These are phyloP conservation scores for Irena cyanogastra DNA, from an alignment of 2,113 vertebrate genomes.

Conservation along the genomic window DNA sequence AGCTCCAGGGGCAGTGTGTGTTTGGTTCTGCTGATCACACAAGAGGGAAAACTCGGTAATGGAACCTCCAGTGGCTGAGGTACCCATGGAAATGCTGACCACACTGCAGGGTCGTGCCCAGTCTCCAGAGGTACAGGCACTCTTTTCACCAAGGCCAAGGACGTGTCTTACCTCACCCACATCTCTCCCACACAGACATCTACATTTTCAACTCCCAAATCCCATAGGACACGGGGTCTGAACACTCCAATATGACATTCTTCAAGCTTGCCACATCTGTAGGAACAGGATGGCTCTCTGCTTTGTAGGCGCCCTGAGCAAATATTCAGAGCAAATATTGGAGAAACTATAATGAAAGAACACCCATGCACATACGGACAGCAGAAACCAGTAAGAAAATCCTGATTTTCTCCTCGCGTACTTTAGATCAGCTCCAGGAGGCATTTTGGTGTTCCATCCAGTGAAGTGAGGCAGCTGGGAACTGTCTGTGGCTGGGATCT, in stretches of 20 bases:
- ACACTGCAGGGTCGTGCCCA: neutral
- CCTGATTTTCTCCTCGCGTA: neutral
- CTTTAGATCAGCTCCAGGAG: neutral
- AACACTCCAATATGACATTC: neutral
- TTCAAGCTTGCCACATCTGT: neutral
- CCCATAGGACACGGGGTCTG: accelerated
- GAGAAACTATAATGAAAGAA: neutral
- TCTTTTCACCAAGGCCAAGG: neutral
- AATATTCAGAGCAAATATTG: neutral
- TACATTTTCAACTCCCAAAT: neutral
- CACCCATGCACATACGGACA: neutral
- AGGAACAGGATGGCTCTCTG: neutral
- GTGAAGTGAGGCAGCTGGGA: neutral
- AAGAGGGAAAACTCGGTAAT: neutral
- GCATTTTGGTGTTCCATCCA: neutral
- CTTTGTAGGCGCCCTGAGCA: neutral
- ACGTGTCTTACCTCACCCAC: neutral
- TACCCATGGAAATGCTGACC: neutral
- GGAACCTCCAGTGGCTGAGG: neutral
- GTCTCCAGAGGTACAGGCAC: neutral
- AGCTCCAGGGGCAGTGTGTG: neutral
- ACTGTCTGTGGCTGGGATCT: neutral
- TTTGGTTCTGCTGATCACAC: neutral
- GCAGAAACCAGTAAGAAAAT: neutral
- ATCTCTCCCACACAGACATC: neutral